Percentiles rank a stretch among this genome's conserved stretches.
Evolutionary conservation across 2,797 vertebrate species (phyloP).

Genomic region (Sebastes iracundus): DNA sequence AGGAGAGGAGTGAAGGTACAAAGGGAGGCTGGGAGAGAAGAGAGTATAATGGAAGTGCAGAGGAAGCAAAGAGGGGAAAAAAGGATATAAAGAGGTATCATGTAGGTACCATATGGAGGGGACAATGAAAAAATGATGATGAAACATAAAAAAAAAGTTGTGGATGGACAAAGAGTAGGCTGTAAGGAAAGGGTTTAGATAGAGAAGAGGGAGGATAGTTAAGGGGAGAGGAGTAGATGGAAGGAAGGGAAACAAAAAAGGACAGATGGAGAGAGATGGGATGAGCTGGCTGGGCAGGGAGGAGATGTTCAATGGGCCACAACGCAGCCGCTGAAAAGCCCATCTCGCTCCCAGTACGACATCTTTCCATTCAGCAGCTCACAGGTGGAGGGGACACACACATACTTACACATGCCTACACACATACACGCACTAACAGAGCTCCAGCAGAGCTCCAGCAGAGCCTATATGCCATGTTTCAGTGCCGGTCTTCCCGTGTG

Average conservation of each 20-base stretch:
- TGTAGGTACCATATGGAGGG: neutral
- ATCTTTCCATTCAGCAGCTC: slow-evolving; percentile 56
- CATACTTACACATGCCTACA: slow-evolving; percentile 8
- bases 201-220: neutral
- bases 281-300: slow-evolving; percentile 33
- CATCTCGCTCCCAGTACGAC: slow-evolving; percentile 63
- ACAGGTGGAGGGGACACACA: slow-evolving; percentile 45
- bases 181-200: neutral
- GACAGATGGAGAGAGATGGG: slow-evolving; percentile 41
- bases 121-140: neutral
- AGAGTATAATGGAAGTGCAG: neutral
- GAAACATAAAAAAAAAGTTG: neutral
- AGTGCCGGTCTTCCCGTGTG: neutral
- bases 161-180: neutral
- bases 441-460: slow-evolving; percentile 20
- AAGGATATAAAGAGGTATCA: neutral
- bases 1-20: neutral
- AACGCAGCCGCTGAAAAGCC: slow-evolving; percentile 52
- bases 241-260: slow-evolving; percentile 31
- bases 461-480: neutral
- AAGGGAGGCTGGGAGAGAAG: neutral
- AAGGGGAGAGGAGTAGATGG: slow-evolving; percentile 1
- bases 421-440: slow-evolving; percentile 9
- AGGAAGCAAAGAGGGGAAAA: neutral
- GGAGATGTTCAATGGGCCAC: slow-evolving; percentile 61